Evolutionary conservation across 2,113 vertebrate species (phyloP).

Genomic region (Agapornis roseicollis): DNA sequence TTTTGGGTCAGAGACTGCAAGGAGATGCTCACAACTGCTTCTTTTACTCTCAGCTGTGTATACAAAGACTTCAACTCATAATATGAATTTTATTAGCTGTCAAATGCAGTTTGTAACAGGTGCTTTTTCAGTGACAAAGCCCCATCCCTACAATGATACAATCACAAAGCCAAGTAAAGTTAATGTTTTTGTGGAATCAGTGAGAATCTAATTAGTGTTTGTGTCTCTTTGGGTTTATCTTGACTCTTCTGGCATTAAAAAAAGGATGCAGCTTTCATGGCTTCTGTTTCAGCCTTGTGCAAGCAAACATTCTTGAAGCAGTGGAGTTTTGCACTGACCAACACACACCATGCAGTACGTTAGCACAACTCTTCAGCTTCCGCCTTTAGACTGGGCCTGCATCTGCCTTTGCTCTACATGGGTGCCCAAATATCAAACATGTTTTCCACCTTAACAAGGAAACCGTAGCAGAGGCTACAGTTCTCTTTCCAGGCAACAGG

Average conservation of each 20-base stretch:
- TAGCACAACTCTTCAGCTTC: background rate
- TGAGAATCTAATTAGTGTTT: background rate
- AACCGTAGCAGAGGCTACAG: background rate
- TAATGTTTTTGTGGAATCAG: background rate
- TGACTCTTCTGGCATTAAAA: background rate
- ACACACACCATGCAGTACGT: accelerated
- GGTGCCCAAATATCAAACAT: background rate
- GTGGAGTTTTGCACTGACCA: background rate
- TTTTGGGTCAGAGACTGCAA: background rate
- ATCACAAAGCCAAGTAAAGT: background rate
- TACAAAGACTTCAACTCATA: background rate
- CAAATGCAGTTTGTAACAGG: background rate
- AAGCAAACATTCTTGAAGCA: background rate
- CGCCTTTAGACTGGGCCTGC: background rate
- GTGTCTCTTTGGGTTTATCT: background rate
- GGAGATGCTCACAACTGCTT: background rate
- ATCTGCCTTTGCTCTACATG: background rate
- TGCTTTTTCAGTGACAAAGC: background rate
- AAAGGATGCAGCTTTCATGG: background rate
- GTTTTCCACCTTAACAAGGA: background rate
- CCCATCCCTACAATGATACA: background rate
- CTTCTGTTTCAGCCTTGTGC: background rate
- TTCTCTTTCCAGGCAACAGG: background rate
- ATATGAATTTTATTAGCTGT: constrained; percentile 4
- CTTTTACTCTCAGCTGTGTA: background rate